Conservation (phyloP, 2,113 vertebrate species). For the Limanda limanda region DNA sequence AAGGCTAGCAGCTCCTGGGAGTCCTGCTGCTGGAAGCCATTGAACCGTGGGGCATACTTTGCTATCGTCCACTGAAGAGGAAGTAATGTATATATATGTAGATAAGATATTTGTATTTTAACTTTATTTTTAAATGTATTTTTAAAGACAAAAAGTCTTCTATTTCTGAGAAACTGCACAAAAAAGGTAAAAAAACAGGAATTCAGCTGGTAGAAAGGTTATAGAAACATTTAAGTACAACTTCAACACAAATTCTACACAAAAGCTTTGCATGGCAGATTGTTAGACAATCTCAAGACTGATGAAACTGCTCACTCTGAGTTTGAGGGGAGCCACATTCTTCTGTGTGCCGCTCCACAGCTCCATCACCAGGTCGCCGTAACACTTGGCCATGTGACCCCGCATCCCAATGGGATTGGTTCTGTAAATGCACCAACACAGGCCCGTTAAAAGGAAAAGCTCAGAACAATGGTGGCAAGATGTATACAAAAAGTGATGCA, state of each 20-base stretch:
- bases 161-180: too few relatives aligned
- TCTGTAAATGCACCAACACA: slow-evolving; percentile 72
- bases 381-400: slow-evolving; percentile 99
- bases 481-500: neutral
- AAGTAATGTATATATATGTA: neutral
- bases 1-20: slow-evolving; percentile 98
- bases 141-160: too few relatives aligned
- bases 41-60: slow-evolving; percentile 98
- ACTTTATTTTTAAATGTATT: neutral
- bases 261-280: neutral
- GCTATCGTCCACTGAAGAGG: slow-evolving; percentile 95
- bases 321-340: slow-evolving; percentile 95
- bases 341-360: slow-evolving; percentile 99
- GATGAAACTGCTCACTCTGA: slow-evolving; percentile 84
- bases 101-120: neutral
- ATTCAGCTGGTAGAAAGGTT: neutral
- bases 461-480: neutral
- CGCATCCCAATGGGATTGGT: slow-evolving; percentile 99
- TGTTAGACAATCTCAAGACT: neutral
- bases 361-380: slow-evolving; percentile 97
- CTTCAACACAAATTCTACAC: neutral
- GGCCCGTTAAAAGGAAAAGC: neutral
- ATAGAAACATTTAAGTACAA: neutral
- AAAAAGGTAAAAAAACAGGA: too few relatives aligned
- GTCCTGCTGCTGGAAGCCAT: slow-evolving; percentile 98